Base-by-base conservation (phyloP, 2,888 invertebrate genomes). In the Podabrus alpinus region DNA sequence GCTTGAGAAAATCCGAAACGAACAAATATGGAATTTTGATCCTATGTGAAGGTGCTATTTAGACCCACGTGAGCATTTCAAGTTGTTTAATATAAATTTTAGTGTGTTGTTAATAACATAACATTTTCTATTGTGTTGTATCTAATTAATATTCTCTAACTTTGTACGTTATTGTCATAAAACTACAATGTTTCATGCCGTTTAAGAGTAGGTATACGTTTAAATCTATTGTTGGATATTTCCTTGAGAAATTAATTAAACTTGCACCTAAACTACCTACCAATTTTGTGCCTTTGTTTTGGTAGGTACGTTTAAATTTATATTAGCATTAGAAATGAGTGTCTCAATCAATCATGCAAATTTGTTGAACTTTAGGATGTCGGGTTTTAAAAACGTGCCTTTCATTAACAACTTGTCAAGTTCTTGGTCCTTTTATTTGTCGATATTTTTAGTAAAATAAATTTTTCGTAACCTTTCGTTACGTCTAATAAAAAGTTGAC, bases 211-310 rank as follows among this genome's bases (percentile, higher is more conserved):
- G 5, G 9, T 19, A 62, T 17, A 21, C 11, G 62, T 16, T n/a
- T 61, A 17, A 64, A 64, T 64, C 19, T 16, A 64, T 64, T 64
- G 62, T 64, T 64, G 9, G 21, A 21, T 17, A 19, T 64, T 64
- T 64, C 62, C 62, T 64, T 64, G 62, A 64, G 21, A 64, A 64
- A 64, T 64, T 64, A 64, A 64, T 64, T 64, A 64, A 64, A 19
- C 62, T 17, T 64, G 62, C 62, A 64, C 62, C 62, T 64, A 64
- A 64, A 17, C 19, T 64, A 17, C 16, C 21, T 64, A 21, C 21
- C 17, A 64, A 64, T 21, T 64, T 21, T 64, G 45, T 45, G 45
- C n/a, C 45, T 45, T 45, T 45, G 45, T 45, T 45, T 45, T 45
- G n/a, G 45, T 45, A 45, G n/a, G 45, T 45, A 45, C 45, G 45